Base-by-base conservation (phyloP, 2,888 invertebrate species). In the Nephrocerus scutellatus region DNA sequence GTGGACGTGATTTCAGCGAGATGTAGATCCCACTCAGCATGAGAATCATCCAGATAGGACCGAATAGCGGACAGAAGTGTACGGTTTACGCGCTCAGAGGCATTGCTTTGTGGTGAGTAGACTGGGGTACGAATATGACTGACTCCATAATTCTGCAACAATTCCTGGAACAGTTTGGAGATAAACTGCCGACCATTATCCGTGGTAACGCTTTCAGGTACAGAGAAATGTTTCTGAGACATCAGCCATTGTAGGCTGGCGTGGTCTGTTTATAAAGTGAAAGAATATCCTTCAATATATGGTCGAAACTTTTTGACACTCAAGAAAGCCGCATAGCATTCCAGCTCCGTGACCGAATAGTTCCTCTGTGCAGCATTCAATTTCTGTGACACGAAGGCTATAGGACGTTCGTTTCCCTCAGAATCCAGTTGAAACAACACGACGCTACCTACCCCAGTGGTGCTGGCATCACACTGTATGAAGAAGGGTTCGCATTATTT, bases 221-320 rank as follows among this genome's bases (percentile, higher is more conserved):
- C 33, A 13, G 38, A 41, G 2, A 53, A 50, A 19, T 53, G 51
- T 31, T 53, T 53, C 37, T 55, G 46, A 9, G 44, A 44, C 41
- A 50, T 39, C 1, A 59, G 39, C 52, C 54, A 59, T 30, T 47
- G 37, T 1, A 57, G 28, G 10, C 51, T 47, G 15, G 46, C 41
- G 26, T 54, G 52, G 41, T 58, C 57, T 6, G 55, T 50, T 13
- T 42, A 13, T 1, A 50, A 46, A 5, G 10, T 44, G 28, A 52
- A 50, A 9, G 29, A 30, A 6, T 47, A 42, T 2, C 55, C 55
- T 22, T 48, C 43, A n/a, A 43, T 33, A 30, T 44, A 43, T 1
- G 42, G 29, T 14, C 42, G 23, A 19, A 47, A 44, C n/a, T 21
- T 37, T 13, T 44, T 26, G 3, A 42, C 41, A 21, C 38, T 33